Evolutionary conservation across 2,113 vertebrate species (phyloP).

Genomic region (Macaca mulatta): DNA sequence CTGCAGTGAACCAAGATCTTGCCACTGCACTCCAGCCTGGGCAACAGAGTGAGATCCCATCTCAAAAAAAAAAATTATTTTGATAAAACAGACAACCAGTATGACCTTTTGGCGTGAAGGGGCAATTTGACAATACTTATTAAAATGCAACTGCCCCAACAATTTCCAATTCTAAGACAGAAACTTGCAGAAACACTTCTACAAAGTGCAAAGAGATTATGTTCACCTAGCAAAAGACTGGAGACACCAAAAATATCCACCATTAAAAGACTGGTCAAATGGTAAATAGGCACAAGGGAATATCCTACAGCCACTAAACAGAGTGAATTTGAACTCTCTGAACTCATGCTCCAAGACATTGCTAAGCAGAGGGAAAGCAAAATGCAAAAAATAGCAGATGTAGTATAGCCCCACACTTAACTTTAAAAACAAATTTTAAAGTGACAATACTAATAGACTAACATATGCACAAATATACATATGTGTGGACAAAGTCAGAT

Average conservation of each 20-base stretch:
- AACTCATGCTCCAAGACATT: not conserved
- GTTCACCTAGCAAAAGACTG: not conserved
- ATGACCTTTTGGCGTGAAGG: not conserved
- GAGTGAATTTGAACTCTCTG: not conserved
- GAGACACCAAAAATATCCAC: not conserved
- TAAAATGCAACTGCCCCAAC: not conserved
- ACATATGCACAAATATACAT: not conserved
- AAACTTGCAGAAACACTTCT: not conserved
- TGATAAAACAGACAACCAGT: not conserved
- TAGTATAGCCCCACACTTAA: not conserved
- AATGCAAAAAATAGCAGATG: not conserved
- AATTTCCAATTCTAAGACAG: conserved; percentile 35
- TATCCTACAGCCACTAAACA: not conserved
- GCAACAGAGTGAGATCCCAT: no score
- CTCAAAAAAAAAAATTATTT: not conserved
- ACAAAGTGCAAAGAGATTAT: not conserved
- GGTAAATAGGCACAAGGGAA: not conserved
- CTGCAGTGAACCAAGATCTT: no score
- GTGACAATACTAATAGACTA: not conserved
- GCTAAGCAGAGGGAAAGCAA: not conserved
- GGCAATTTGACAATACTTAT: not conserved
- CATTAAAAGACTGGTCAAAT: not conserved
- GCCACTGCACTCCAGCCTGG: no score
- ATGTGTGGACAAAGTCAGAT: not conserved
- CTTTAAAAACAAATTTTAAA: not conserved